Evolutionary conservation across 2,888 invertebrate genomes (phyloP).

Genomic region (Limenitis camilla): DNA sequence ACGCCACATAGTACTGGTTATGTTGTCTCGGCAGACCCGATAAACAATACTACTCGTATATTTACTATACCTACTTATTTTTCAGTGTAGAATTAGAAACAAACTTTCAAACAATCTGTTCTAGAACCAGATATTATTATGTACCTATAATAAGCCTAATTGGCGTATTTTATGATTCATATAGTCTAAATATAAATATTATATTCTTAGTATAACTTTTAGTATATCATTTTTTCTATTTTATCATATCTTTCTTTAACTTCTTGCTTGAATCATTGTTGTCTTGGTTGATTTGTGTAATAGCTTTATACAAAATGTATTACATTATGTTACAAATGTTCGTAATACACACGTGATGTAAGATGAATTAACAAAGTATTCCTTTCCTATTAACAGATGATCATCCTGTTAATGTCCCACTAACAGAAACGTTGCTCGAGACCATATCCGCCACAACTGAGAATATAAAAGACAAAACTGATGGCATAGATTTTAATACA

Average conservation of each 20-base stretch:
- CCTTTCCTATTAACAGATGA: constrained; percentile 71
- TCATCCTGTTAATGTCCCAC: constrained; percentile 64
- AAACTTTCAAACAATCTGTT: constrained; percentile 16
- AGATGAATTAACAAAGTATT: constrained; percentile 31
- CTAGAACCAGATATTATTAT: constrained; percentile 17
- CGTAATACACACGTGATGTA: no score
- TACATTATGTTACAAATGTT: no score
- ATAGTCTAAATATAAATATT: not conserved
- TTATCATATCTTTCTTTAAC: no score
- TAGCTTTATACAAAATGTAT: no score
- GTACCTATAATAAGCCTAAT: constrained; percentile 27
- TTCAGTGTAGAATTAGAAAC: constrained; percentile 22
- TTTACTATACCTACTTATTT: constrained; percentile 20
- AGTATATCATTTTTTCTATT: no score
- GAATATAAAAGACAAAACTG: constrained; percentile 16
- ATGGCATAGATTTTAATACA: not conserved
- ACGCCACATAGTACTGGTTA: constrained; percentile 72
- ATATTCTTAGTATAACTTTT: no score
- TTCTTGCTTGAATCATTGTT: no score
- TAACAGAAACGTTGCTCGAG: constrained; percentile 62
- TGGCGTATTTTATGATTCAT: constrained; percentile 21
- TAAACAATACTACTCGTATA: constrained; percentile 32
- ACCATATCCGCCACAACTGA: constrained; percentile 29
- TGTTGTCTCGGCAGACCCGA: constrained; percentile 68
- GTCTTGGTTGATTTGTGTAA: no score